phyloP scores from a whole-genome alignment of 2,888 invertebrate species.

The Macrophya alboannulata region DNA sequence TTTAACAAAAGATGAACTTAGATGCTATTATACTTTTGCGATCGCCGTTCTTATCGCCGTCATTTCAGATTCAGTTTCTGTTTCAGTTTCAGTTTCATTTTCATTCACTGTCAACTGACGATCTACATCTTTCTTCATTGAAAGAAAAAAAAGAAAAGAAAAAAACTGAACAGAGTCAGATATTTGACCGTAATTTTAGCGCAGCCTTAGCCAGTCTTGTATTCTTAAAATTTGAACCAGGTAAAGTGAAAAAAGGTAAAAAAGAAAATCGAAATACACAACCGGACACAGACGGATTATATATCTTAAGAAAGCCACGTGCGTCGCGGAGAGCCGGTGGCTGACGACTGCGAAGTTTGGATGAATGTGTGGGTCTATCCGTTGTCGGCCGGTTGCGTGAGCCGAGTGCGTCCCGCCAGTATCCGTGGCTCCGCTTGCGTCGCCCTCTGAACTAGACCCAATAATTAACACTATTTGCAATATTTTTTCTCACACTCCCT shows the following conservation, averaged over 20 bases:
- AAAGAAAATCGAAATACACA: background rate
- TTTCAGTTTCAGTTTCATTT: background rate
- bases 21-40: background rate
- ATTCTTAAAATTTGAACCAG: background rate
- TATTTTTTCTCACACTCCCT: background rate
- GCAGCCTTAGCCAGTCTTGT: background rate
- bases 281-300: constrained; percentile 23
- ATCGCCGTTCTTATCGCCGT: background rate
- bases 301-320: constrained; percentile 33
- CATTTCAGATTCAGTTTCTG: background rate
- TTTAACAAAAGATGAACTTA: background rate
- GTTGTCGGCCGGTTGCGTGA: constrained; percentile 44
- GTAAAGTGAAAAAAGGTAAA: no score
- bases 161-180: background rate
- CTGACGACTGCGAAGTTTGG: constrained; percentile 46
- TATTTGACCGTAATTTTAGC: background rate
- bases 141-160: background rate
- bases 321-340: constrained; percentile 51
- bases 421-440: constrained; percentile 43
- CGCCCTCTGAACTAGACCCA: constrained; percentile 1
- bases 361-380: constrained; percentile 45
- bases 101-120: constrained; percentile 23
- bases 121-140: constrained; percentile 2
- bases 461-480: background rate
- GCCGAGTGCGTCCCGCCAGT: constrained; percentile 39